Evolutionary conservation across 2,888 invertebrate species (phyloP).

Genomic region (Nomada fucata): DNA sequence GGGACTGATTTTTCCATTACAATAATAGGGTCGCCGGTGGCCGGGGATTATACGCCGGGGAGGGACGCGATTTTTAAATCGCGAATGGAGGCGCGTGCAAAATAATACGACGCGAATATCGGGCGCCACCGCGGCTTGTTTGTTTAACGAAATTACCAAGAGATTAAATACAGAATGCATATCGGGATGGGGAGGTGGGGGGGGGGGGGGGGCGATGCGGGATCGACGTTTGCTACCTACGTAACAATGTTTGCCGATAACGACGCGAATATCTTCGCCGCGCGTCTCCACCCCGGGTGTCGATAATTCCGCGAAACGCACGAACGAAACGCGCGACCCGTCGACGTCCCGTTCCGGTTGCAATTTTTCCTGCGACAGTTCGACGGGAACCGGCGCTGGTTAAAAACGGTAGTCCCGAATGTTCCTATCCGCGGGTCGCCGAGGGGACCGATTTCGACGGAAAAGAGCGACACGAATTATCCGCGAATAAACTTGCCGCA

Average conservation of each 20-base stretch:
- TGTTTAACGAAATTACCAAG: slow-evolving; percentile 72
- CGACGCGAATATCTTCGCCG: slow-evolving; percentile 32
- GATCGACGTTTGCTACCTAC: slow-evolving; percentile 44
- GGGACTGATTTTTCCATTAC: slow-evolving; percentile 71
- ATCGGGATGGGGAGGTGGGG: no score
- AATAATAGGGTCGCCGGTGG: slow-evolving; percentile 54
- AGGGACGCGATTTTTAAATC: slow-evolving; percentile 70
- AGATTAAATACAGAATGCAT: slow-evolving; percentile 66
- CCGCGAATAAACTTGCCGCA: slow-evolving; percentile 41
- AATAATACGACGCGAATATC: slow-evolving; percentile 64
- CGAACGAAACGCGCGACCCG: background rate
- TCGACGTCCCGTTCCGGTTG: background rate
- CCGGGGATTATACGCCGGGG: slow-evolving; percentile 52
- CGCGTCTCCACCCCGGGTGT: slow-evolving; percentile 28
- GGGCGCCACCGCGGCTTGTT: slow-evolving; percentile 52
- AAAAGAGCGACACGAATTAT: slow-evolving; percentile 36
- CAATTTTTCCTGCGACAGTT: background rate
- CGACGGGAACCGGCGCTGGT: background rate
- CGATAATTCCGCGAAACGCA: slow-evolving; percentile 42
- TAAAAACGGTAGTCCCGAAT: slow-evolving; percentile 20
- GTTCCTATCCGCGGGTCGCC: no score
- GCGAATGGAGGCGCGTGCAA: slow-evolving; percentile 52
- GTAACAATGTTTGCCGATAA: slow-evolving; percentile 55
- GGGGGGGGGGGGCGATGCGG: slow-evolving; percentile 24
- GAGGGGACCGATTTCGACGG: slow-evolving; percentile 3